phyloP scores from a whole-genome alignment of 1,140 invertebrate genomes.

The Cyrtorhinus lividipennis region DNA sequence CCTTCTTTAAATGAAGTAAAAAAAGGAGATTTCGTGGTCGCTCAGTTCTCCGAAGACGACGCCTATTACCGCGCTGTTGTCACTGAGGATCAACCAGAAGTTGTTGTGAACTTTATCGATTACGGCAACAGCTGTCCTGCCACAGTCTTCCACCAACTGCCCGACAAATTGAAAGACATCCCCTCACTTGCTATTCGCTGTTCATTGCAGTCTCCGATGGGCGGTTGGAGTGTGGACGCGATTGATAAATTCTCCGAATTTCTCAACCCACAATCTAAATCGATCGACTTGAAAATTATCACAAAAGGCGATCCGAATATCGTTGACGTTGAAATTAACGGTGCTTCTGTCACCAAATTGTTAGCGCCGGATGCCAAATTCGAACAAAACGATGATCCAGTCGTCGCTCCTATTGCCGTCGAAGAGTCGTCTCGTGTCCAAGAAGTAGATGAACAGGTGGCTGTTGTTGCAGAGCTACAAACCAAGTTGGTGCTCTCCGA shows the following conservation, averaged over 20 bases:
- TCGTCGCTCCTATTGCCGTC: not conserved
- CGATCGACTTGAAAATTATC: conserved; percentile 14
- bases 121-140: conserved; percentile 52
- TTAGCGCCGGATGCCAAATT: not conserved
- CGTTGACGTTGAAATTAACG: conserved; percentile 16
- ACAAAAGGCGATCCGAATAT: conserved; percentile 1
- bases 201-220: conserved; percentile 1
- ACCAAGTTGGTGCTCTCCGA: not conserved
- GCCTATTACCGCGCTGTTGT: conserved; percentile 7
- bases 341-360: not conserved
- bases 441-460: not conserved
- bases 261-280: conserved; percentile 2
- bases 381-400: no score
- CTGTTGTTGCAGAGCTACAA: not conserved
- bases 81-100: conserved; percentile 19
- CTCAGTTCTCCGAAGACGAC: conserved; percentile 10
- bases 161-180: conserved; percentile 33
- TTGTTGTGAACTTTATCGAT: conserved; percentile 54
- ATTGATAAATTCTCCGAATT: conserved; percentile 11
- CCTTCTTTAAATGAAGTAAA: not conserved
- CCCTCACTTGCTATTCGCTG: conserved; percentile 13
- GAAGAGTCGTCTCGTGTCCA: not conserved
- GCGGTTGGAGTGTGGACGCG: conserved; percentile 6
- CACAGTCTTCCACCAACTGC: conserved; percentile 41
- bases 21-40: conserved; percentile 8